Percentiles rank a stretch among this genome's conserved stretches.
phyloP scores from a whole-genome alignment of 2,113 vertebrate species.

The Herpetotheres cachinnans region DNA sequence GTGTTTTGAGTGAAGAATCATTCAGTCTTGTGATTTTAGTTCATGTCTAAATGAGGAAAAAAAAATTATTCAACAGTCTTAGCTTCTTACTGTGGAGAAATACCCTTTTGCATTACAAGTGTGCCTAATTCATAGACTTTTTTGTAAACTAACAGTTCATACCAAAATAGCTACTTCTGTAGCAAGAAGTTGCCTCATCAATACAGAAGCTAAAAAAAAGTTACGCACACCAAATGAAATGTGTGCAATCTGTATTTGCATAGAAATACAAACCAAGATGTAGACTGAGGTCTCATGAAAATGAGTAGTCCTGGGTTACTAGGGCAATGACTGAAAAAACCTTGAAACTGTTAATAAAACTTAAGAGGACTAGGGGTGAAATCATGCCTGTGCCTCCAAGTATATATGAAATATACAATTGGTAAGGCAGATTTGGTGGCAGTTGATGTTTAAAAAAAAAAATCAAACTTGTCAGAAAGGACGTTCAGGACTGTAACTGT shows the following conservation, averaged over 20 bases:
- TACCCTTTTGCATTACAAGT: background rate
- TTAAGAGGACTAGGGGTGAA: background rate
- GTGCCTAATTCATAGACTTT: background rate
- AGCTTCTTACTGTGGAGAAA: background rate
- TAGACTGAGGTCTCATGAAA: background rate
- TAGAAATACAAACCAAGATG: background rate
- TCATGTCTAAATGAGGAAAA: background rate
- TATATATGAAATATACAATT: background rate
- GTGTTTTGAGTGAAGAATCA: background rate
- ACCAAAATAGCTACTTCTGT: background rate
- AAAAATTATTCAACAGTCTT: background rate
- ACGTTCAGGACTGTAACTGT: background rate
- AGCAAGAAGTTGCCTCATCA: background rate
- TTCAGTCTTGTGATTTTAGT: background rate
- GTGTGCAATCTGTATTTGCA: background rate
- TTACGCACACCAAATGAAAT: background rate
- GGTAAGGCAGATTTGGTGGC: background rate
- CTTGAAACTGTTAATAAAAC: background rate
- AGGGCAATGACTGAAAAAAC: background rate
- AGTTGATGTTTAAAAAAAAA: background rate
- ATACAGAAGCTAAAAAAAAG: background rate
- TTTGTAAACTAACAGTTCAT: background rate
- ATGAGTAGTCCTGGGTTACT: background rate
- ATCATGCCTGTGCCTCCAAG: background rate
- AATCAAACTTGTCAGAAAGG: background rate